Evolutionary conservation across 2,888 invertebrate genomes (phyloP).

Genomic region (Eupithecia subumbrata): DNA sequence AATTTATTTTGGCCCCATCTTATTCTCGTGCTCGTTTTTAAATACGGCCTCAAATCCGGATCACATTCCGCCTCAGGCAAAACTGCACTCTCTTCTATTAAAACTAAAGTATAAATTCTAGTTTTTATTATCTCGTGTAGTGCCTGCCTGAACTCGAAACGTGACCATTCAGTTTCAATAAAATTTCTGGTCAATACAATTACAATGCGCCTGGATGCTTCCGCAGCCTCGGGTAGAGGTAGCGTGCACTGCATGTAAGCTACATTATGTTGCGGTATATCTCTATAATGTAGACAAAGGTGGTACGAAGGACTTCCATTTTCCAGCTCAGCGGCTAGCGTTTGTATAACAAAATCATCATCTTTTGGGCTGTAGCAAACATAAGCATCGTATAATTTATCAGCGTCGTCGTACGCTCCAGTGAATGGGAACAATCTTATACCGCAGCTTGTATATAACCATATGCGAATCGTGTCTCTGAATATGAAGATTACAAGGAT

Average conservation of each 20-base stretch:
- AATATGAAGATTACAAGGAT: conserved; percentile 92
- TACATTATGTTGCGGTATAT: conserved; percentile 88
- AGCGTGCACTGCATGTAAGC: conserved; percentile 89
- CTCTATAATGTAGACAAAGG: conserved; percentile 94
- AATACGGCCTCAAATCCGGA: conserved; percentile 93
- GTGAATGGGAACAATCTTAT: conserved; percentile 90
- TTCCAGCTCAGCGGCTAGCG: conserved; percentile 93
- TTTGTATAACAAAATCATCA: conserved; percentile 94
- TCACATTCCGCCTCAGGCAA: conserved; percentile 93
- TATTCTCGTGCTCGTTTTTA: conserved; percentile 93
- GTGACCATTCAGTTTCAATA: conserved; percentile 96
- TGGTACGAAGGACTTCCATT: conserved; percentile 91
- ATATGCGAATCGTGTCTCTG: conserved; percentile 92
- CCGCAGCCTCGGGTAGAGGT: conserved; percentile 92
- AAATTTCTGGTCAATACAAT: conserved; percentile 94
- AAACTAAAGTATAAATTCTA: conserved; percentile 91
- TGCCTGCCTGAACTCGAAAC: conserved; percentile 94
- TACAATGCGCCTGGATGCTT: conserved; percentile 93
- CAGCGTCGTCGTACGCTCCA: conserved; percentile 90
- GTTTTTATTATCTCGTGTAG: conserved; percentile 94
- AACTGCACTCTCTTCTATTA: conserved; percentile 92
- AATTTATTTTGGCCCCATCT: conserved; percentile 96
- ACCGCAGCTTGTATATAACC: conserved; percentile 94
- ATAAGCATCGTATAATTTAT: conserved; percentile 96
- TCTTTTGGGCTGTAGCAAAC: conserved; percentile 96